phyloP scores from a whole-genome alignment of 2,113 vertebrate species.

The Dipodomys stephensi region DNA sequence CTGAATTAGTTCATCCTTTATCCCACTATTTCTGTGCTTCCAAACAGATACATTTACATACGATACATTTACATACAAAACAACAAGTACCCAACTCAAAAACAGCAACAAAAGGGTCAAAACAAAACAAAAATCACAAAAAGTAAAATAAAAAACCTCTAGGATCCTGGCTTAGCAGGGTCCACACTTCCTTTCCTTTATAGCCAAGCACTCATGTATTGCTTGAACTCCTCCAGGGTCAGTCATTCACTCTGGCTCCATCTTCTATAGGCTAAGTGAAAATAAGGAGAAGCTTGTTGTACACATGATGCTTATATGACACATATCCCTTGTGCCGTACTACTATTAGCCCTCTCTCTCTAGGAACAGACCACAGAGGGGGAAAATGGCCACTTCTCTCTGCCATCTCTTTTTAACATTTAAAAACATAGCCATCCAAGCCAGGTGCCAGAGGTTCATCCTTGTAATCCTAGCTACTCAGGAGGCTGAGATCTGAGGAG shows the following conservation, averaged over 20 bases:
- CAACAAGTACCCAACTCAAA: too few relatives aligned
- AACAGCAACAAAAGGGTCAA: too few relatives aligned
- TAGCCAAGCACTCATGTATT: background rate
- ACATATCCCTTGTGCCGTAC: background rate
- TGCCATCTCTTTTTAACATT: constrained; percentile 23
- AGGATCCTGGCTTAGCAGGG: background rate
- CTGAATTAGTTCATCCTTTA: too few relatives aligned
- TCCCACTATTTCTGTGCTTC: too few relatives aligned
- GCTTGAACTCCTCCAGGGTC: background rate
- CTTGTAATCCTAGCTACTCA: too few relatives aligned
- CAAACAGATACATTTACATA: too few relatives aligned
- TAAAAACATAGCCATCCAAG: constrained; percentile 10
- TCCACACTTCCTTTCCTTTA: constrained; percentile 19
- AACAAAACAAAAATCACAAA: background rate
- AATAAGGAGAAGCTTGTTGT: background rate
- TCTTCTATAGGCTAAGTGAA: background rate
- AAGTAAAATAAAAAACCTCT: too few relatives aligned
- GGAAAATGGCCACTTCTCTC: background rate
- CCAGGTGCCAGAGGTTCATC: too few relatives aligned
- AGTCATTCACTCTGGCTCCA: background rate
- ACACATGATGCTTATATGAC: background rate
- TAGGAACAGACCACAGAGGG: background rate
- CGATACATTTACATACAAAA: too few relatives aligned
- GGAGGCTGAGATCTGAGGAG: too few relatives aligned
- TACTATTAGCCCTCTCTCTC: background rate